Percentiles rank a stretch among this genome's conserved stretches.
Evolutionary conservation across 2,113 vertebrate genomes (phyloP).

Genomic region (Gallinago jamesoni): DNA sequence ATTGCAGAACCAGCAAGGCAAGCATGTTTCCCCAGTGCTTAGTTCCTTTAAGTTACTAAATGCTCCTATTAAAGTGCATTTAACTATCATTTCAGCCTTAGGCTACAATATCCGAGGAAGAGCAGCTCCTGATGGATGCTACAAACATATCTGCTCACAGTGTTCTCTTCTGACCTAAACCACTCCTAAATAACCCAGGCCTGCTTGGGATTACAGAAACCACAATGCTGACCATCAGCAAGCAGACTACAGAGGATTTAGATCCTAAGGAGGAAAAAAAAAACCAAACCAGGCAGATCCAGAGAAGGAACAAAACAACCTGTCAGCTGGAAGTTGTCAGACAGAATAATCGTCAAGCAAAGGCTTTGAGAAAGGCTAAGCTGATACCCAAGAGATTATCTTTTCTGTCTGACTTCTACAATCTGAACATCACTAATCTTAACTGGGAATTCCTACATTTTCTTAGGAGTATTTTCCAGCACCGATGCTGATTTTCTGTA

Average conservation of each 20-base stretch:
- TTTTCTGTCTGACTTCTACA: not conserved
- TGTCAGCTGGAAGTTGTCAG: not conserved
- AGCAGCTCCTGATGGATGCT: not conserved
- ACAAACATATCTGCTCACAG: not conserved
- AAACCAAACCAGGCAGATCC: not conserved
- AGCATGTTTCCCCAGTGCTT: rapidly evolving
- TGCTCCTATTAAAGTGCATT: not conserved
- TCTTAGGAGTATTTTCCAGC: not conserved
- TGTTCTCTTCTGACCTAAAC: not conserved
- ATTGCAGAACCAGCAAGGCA: not conserved
- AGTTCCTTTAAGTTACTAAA: not conserved
- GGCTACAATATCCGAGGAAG: not conserved
- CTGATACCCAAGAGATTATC: not conserved
- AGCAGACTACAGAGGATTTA: not conserved
- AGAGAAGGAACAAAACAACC: not conserved
- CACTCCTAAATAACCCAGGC: not conserved
- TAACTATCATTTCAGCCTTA: not conserved
- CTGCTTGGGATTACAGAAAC: not conserved
- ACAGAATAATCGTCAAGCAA: not conserved
- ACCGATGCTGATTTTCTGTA: not conserved
- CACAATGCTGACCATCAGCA: not conserved
- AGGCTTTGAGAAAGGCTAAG: not conserved
- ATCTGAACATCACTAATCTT: not conserved
- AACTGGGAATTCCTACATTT: not conserved
- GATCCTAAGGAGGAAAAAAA: not conserved